Evolutionary conservation across 2,113 vertebrate species (phyloP).

Genomic region (Hystrix cristata): DNA sequence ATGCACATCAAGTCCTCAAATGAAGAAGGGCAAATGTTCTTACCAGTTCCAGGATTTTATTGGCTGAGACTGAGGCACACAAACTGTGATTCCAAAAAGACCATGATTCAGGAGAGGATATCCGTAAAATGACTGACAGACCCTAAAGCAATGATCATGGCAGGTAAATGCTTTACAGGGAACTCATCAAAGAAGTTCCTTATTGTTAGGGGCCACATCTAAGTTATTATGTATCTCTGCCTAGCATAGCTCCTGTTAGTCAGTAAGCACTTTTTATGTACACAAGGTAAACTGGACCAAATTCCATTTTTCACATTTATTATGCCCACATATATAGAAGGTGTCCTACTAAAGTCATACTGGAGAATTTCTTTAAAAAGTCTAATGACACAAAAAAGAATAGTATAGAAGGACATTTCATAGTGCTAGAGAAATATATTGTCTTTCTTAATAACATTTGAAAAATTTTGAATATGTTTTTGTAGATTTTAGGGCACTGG

Average conservation of each 20-base stretch:
- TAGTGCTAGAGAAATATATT: background rate
- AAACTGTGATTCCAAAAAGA: background rate
- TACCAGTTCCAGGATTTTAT: background rate
- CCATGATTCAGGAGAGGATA: background rate
- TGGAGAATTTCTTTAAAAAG: background rate
- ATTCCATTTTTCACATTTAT: conserved; percentile 13
- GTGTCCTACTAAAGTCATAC: background rate
- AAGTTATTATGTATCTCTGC: background rate
- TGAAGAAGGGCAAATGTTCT: background rate
- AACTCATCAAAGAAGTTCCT: background rate
- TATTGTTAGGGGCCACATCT: background rate
- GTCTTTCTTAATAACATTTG: background rate
- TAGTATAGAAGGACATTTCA: background rate
- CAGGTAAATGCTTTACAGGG: background rate
- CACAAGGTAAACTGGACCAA: background rate
- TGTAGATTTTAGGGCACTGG: background rate
- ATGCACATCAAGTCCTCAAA: background rate
- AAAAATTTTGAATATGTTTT: background rate
- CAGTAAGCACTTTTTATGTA: background rate
- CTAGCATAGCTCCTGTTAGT: background rate
- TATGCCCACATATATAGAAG: background rate
- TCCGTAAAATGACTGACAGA: background rate
- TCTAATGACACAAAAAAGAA: conserved; percentile 6
- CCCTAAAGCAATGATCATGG: background rate
- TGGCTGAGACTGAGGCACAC: background rate